A percentile compares a stretch with the other conserved stretches of the same genome.
These are phyloP conservation scores for Podarcis lilfordi DNA, from an alignment of 2,797 vertebrate species.

Conservation along the genomic window DNA sequence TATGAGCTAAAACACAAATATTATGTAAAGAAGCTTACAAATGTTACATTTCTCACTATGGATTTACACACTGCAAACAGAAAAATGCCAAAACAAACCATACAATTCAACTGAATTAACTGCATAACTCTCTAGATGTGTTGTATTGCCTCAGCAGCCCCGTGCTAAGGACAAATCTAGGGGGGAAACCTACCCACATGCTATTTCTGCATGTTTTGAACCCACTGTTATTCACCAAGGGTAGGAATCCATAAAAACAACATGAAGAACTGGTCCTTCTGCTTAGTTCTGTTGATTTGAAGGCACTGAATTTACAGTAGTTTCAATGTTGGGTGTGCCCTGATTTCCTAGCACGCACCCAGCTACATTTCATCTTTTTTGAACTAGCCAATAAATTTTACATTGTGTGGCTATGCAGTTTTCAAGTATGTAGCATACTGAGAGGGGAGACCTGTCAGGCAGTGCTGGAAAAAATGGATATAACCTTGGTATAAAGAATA, in stretches of 20 bases:
- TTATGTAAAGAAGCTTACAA: too few species aligned
- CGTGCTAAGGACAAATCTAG: not conserved
- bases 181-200: not conserved
- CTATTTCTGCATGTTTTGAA: not conserved
- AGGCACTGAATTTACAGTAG: not conserved
- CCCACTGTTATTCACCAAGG: not conserved
- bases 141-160: not conserved
- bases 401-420: not conserved
- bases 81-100: not conserved
- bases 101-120: not conserved
- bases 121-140: not conserved
- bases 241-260: not conserved
- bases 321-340: not conserved
- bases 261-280: slow-evolving; percentile 5
- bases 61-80: not conserved
- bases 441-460: not conserved
- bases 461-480: not conserved
- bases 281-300: not conserved
- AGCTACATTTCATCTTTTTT: not conserved
- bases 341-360: not conserved
- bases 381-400: not conserved
- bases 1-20: too few species aligned
- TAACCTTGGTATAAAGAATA: not conserved
- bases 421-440: not conserved
- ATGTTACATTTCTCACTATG: too few species aligned